These are phyloP conservation scores for Stichopus chloronotus DNA, from an alignment of 35 echinoderm and acorn worm genomes.

Conservation along the genomic window DNA sequence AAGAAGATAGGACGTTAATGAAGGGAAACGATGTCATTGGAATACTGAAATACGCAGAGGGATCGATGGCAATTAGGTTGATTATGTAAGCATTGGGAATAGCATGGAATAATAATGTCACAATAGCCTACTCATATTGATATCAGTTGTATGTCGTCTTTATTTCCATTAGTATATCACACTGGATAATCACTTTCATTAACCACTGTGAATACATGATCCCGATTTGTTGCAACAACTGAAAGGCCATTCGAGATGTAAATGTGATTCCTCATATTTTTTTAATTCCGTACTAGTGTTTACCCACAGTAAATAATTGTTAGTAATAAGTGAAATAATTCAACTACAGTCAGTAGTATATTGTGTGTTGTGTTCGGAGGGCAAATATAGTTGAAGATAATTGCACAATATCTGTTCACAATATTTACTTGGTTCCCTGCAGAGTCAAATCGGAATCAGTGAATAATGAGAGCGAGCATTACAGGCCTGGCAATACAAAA, in stretches of 20 bases:
- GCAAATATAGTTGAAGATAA: slow-evolving; percentile 34
- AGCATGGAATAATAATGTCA: slow-evolving; percentile 17
- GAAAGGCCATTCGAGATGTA: slow-evolving; percentile 28
- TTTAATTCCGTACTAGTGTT: background rate
- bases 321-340: background rate
- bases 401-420: slow-evolving; percentile 18
- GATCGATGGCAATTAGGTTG: slow-evolving; percentile 19
- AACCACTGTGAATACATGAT: background rate
- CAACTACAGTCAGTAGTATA: slow-evolving; percentile 16
- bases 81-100: slow-evolving; percentile 26
- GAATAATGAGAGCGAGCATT: slow-evolving; percentile 10
- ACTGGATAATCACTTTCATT: slow-evolving; percentile 29
- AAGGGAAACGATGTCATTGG: slow-evolving; percentile 35
- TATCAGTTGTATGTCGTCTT: slow-evolving; percentile 1
- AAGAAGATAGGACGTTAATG: slow-evolving; percentile 33
- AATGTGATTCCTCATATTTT: background rate
- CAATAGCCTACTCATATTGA: slow-evolving; percentile 20
- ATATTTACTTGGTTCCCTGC: slow-evolving; percentile 36
- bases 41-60: slow-evolving; percentile 25
- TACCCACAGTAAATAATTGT: slow-evolving; percentile 5
- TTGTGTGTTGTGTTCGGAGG: slow-evolving; percentile 28
- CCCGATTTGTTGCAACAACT: slow-evolving; percentile 20
- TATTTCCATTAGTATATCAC: slow-evolving; percentile 13
- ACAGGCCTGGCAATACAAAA: slow-evolving; percentile 30
- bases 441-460: background rate